Conservation (phyloP, 2,797 vertebrate species). For the Salmo trutta region DNA sequence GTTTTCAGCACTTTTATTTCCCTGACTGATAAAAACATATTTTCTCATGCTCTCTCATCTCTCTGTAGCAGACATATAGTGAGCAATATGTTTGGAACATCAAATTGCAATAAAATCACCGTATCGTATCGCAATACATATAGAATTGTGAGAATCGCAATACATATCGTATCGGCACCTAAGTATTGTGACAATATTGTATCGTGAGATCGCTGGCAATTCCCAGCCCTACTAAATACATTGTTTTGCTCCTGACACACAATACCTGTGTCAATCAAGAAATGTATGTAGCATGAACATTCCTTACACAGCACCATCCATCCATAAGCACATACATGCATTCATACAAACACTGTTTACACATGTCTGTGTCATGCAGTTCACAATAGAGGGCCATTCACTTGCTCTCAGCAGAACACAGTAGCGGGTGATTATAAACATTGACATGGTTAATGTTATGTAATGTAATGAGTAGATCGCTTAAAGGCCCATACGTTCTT, state of each 20-base stretch:
- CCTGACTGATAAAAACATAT: too few relatives aligned
- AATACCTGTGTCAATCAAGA: slow-evolving; percentile 15
- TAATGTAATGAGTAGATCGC: slow-evolving; percentile 50
- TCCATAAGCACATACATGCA: neutral
- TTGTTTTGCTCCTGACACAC: slow-evolving; percentile 14
- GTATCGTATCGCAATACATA: too few relatives aligned
- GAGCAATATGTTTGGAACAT: too few relatives aligned
- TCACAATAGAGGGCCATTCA: neutral
- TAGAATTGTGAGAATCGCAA: too few relatives aligned
- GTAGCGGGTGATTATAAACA: slow-evolving; percentile 51
- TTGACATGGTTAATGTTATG: slow-evolving; percentile 48
- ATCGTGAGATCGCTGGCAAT: too few relatives aligned
- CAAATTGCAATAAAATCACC: too few relatives aligned
- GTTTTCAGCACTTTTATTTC: too few relatives aligned
- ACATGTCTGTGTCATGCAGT: neutral
- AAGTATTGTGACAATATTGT: too few relatives aligned
- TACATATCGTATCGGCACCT: too few relatives aligned
- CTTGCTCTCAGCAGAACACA: neutral
- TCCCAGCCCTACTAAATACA: neutral
- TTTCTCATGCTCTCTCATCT: too few relatives aligned
- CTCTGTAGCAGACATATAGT: too few relatives aligned
- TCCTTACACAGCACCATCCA: neutral
- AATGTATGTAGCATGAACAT: neutral
- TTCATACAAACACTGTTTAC: slow-evolving; percentile 7
- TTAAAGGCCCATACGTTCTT: slow-evolving; percentile 54